Conservation (phyloP, 37 sponge, comb jelly and placozoan genomes). For the Oopsacas minuta region DNA sequence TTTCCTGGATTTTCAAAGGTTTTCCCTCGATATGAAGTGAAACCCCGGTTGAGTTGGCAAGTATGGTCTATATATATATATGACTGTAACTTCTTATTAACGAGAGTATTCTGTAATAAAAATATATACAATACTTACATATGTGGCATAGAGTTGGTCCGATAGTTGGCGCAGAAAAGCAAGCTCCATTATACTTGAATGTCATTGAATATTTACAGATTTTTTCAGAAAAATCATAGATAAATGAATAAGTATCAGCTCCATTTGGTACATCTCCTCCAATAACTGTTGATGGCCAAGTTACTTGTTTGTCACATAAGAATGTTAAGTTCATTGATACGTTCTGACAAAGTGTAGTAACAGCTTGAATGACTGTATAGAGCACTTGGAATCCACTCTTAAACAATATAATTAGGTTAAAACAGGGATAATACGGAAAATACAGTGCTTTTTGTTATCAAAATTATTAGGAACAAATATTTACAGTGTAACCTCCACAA, state of each 20-base stretch:
- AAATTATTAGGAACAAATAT: no score
- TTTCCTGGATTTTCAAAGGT: no score
- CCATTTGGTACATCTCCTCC: not conserved
- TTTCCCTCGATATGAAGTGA: no score
- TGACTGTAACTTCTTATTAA: no score
- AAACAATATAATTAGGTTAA: no score
- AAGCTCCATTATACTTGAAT: not conserved
- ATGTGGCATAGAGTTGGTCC: not conserved
- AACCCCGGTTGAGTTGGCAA: no score
- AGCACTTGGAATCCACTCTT: not conserved
- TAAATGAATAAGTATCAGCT: not conserved
- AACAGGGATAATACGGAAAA: no score
- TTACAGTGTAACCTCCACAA: no score
- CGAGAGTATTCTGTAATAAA: no score
- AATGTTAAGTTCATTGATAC: not conserved
- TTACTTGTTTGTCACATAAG: not conserved
- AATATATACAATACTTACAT: not conserved
- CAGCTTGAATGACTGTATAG: not conserved
- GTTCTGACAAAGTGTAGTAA: not conserved
- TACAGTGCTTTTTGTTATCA: no score
- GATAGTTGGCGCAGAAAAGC: not conserved
- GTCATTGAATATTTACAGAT: not conserved
- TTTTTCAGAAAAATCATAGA: not conserved
- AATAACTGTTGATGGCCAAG: not conserved
- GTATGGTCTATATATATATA: no score